These are phyloP conservation scores for Chiloscyllium punctatum DNA, from an alignment of 2,797 vertebrate genomes.

Conservation along the genomic window DNA sequence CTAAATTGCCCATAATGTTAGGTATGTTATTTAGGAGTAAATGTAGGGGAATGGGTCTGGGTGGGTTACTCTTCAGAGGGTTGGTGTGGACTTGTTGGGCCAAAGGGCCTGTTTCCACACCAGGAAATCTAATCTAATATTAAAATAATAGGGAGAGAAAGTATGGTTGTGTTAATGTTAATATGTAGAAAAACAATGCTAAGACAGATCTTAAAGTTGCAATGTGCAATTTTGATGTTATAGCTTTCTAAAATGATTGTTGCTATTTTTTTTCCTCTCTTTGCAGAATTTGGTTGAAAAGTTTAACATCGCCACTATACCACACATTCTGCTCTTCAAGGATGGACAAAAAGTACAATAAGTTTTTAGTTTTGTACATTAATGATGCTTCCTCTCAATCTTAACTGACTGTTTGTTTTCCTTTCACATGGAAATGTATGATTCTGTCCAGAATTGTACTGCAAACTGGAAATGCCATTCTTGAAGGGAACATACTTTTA, in stretches of 20 bases:
- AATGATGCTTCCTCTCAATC: too few species aligned
- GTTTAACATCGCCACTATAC: constrained; percentile 74
- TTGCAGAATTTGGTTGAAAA: constrained; percentile 66
- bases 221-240: neutral
- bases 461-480: neutral
- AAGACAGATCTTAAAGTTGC: too few species aligned
- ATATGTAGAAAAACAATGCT: neutral
- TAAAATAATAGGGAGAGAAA: neutral
- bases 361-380: neutral
- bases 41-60: too few species aligned
- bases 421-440: neutral
- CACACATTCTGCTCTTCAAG: constrained; percentile 75
- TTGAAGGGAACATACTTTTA: neutral
- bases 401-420: neutral
- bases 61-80: too few species aligned
- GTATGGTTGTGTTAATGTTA: too few species aligned
- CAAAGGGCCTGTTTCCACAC: too few species aligned
- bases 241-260: neutral
- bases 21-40: too few species aligned
- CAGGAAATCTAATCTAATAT: too few species aligned
- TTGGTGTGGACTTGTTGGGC: too few species aligned
- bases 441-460: neutral
- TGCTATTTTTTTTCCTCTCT: constrained; percentile 20
- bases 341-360: neutral
- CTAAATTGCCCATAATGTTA: too few species aligned